Conservation (phyloP, 2,113 vertebrate genomes). For the Oxyura jamaicensis region DNA sequence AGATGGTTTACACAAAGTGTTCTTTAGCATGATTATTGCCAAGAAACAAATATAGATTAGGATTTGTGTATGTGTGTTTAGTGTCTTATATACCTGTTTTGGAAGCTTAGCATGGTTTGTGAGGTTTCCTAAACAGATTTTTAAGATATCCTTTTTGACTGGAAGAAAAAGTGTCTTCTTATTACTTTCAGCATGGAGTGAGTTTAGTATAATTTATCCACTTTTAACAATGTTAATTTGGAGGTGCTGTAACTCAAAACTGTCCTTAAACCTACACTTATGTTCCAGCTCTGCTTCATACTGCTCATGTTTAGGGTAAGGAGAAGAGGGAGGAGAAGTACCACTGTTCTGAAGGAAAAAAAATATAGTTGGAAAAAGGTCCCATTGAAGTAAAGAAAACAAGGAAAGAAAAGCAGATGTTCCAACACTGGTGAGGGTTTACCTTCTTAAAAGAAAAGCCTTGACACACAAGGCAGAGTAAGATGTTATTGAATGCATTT, state of each 20-base stretch:
- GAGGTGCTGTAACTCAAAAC: not conserved
- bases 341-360: not conserved
- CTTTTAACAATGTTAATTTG: not conserved
- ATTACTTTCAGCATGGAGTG: not conserved
- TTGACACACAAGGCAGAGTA: not conserved
- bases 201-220: not conserved
- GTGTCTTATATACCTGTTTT: not conserved
- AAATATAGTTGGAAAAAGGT: not conserved
- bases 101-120: not conserved
- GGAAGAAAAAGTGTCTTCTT: not conserved
- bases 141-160: not conserved
- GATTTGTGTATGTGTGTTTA: conserved; percentile 25
- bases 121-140: not conserved
- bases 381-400: not conserved
- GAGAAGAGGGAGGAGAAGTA: not conserved
- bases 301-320: not conserved
- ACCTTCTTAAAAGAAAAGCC: not conserved
- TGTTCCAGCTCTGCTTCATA: not conserved
- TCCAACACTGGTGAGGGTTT: not conserved
- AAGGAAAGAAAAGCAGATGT: not conserved
- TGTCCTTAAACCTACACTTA: not conserved
- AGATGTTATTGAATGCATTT: not conserved
- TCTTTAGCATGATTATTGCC: not conserved
- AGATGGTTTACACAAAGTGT: conserved; percentile 22
- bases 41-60: conserved; percentile 32